Evolutionary conservation across 30 jellyfish, hydroid and myxozoan genomes (phyloP), one percentile per base, ranked within the genome.

Genomic region (Calvadosia cruxmelitensis): DNA sequence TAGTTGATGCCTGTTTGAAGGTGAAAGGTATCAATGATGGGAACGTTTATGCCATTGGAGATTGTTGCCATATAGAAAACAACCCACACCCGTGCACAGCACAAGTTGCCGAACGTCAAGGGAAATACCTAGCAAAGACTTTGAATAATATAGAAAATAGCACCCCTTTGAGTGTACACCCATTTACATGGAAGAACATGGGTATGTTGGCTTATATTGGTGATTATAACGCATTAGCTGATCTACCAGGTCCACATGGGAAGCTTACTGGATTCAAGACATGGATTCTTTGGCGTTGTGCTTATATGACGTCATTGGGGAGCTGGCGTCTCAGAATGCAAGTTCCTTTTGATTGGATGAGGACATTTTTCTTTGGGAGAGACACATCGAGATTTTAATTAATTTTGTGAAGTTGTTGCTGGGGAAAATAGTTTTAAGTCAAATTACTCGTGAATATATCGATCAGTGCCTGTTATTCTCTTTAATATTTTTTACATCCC

Each of bases 191-290:
- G 94, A 51, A 53, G 1, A 79, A 81, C 51, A 48, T 72, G 27
- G 97, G 97, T 3, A 87, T 87, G 97, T 74, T 87, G 64, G 97
- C 97, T 27, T 87, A 87, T 70, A 81, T 87, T 74, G 94, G 97
- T 30, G 94, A 78, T 27, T 87, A 87, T 75, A 71, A 87, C 51
- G 97, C 94, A 2, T 66, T 87, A 29, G 93, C 97, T 12, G 86
- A 87, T 68, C 76, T 81, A 26, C 97, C 97, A 0, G 67, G 78
- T 52, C 74, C 75, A 69, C 86, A 81, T 31, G 97, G 97, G 10
- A 42, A 42, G 57, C 48, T 87, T 42, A 81, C 97, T 10, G 97
- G 97, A 0, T 75, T 87, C 33, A 81, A 75, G 75, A 87, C 92
- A 20, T 87, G 97, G 97, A 72, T 87, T 72, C 76, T 87, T 33